phyloP scores from a whole-genome alignment of 2,113 vertebrate species.

The Anhinga anhinga region DNA sequence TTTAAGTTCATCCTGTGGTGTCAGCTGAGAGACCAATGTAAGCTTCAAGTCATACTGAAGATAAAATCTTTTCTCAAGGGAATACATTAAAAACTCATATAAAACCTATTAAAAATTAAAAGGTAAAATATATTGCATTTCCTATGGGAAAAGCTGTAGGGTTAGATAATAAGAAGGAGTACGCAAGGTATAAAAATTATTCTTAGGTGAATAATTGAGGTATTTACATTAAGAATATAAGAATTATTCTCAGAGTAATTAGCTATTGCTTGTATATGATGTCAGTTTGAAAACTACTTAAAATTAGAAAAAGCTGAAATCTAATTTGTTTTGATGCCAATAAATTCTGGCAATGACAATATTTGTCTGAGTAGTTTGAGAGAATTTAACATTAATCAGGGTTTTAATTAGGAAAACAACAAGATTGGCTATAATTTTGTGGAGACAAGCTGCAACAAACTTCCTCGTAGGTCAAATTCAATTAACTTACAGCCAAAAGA shows the following conservation, averaged over 20 bases:
- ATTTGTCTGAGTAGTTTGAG: neutral
- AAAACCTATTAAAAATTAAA: neutral
- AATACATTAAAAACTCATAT: neutral
- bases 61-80: neutral
- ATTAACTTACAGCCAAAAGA: neutral
- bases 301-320: neutral
- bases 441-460: neutral
- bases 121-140: neutral
- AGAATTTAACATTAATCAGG: neutral
- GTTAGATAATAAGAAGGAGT: neutral
- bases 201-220: neutral
- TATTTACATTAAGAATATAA: neutral
- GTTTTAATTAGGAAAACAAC: conserved; percentile 11
- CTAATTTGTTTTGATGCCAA: neutral
- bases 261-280: neutral
- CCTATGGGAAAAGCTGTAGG: neutral
- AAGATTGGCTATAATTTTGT: neutral
- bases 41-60: neutral
- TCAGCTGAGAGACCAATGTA: neutral
- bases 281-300: neutral
- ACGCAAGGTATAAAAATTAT: neutral
- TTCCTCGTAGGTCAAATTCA: neutral
- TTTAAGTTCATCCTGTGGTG: neutral
- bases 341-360: neutral
- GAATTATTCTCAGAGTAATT: neutral